phyloP scores from a whole-genome alignment of 1,140 invertebrate species.

The Drosophila sucinea region DNA sequence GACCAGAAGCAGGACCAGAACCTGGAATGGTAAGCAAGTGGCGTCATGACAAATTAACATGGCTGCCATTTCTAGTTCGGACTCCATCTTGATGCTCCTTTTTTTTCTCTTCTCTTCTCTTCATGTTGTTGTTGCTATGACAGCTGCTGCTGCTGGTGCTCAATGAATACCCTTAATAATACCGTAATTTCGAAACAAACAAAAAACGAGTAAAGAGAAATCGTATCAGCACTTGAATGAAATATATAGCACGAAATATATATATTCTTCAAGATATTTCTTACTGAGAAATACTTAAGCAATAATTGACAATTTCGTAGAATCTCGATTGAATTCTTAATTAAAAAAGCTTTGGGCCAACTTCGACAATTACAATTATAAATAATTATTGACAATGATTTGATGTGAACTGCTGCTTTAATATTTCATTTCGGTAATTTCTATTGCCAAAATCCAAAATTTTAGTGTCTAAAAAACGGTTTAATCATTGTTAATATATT shows the following conservation, averaged over 20 bases:
- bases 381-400: too few relatives aligned
- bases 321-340: too few relatives aligned
- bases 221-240: slow-evolving; percentile 1
- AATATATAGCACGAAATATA: not conserved
- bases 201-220: not conserved
- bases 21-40: slow-evolving; percentile 52
- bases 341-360: too few relatives aligned
- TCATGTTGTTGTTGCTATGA: slow-evolving; percentile 16
- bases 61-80: slow-evolving; percentile 48
- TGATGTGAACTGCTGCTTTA: too few relatives aligned
- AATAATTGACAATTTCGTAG: too few relatives aligned
- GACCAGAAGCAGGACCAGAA: slow-evolving; percentile 24
- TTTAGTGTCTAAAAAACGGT: too few relatives aligned
- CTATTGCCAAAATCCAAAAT: too few relatives aligned
- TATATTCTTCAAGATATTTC: not conserved
- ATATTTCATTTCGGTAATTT: too few relatives aligned
- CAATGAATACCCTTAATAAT: slow-evolving; percentile 21
- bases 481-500: too few relatives aligned
- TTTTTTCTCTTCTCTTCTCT: slow-evolving; percentile 5
- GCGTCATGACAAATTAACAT: slow-evolving; percentile 80
- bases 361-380: too few relatives aligned
- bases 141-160: slow-evolving; percentile 31
- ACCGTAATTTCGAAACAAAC: not conserved
- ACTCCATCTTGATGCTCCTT: slow-evolving; percentile 46
- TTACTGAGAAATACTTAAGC: not conserved